Conservation (phyloP, 2,797 vertebrate genomes). For the Helicolenus hilgendorfi region DNA sequence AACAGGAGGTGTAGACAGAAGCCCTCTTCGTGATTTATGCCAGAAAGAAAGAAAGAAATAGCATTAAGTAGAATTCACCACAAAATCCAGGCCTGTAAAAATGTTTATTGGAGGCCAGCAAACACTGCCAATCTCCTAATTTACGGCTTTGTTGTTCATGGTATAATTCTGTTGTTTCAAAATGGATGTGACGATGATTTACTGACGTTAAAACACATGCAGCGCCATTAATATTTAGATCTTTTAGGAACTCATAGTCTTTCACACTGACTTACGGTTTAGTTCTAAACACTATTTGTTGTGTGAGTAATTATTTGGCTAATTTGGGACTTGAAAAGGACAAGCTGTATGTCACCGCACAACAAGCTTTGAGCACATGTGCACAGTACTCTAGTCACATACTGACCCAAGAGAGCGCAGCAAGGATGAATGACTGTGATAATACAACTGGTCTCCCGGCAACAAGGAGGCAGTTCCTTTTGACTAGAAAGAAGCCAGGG, state of each 20-base stretch:
- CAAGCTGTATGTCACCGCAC: constrained; percentile 68
- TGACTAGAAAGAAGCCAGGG: constrained; percentile 70
- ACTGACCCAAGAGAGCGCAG: constrained; percentile 70
- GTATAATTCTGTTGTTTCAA: background rate
- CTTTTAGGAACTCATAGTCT: background rate
- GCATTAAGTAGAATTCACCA: background rate
- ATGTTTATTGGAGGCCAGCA: background rate
- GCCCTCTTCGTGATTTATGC: background rate
- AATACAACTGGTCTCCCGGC: constrained; percentile 74
- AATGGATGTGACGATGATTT: background rate
- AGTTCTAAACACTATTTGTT: constrained; percentile 21
- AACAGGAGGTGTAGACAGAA: background rate
- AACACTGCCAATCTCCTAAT: background rate
- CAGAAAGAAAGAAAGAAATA: background rate
- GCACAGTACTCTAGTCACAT: constrained; percentile 65
- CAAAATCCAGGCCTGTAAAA: background rate
- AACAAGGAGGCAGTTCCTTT: constrained; percentile 72
- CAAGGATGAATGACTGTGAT: constrained; percentile 80
- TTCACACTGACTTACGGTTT: background rate
- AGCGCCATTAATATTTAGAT: background rate
- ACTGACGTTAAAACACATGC: background rate
- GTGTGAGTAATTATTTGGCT: constrained; percentile 54
- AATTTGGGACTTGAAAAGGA: constrained; percentile 78
- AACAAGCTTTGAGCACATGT: constrained; percentile 61
- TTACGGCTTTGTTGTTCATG: background rate